Evolutionary conservation across 2,888 invertebrate species (phyloP).

Genomic region (Pilophorus perplexus): DNA sequence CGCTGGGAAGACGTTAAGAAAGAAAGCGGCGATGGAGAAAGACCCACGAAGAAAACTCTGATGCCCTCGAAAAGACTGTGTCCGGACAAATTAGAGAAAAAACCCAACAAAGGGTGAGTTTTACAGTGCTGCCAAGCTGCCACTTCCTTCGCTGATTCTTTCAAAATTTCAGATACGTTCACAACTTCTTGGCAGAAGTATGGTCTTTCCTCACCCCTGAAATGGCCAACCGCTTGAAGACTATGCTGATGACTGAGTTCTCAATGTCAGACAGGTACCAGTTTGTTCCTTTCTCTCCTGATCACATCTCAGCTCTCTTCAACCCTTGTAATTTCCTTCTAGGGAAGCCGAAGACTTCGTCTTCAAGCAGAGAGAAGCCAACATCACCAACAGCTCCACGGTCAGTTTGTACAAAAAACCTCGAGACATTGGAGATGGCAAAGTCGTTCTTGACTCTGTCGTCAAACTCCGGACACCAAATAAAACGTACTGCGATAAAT

Average conservation of each 20-base stretch:
- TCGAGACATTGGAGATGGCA: slow-evolving; percentile 14
- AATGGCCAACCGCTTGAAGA: slow-evolving; percentile 43
- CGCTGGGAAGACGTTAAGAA: too few species aligned
- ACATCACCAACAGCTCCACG: slow-evolving; percentile 27
- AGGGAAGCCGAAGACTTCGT: slow-evolving; percentile 44
- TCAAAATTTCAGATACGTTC: slow-evolving; percentile 44
- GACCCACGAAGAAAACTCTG: too few species aligned
- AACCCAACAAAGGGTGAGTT: too few species aligned
- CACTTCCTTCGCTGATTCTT: too few species aligned
- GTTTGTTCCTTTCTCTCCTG: too few species aligned
- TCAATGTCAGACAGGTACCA: slow-evolving; percentile 45
- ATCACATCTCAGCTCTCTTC: too few species aligned
- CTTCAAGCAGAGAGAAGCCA: slow-evolving; percentile 35
- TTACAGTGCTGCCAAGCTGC: too few species aligned
- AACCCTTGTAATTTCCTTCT: too few species aligned
- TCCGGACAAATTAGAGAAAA: too few species aligned
- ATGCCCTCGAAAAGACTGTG: too few species aligned
- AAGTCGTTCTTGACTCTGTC: background rate
- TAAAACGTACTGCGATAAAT: slow-evolving; percentile 12
- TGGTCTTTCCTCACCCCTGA: slow-evolving; percentile 45
- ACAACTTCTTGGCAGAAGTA: slow-evolving; percentile 45
- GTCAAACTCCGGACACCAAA: slow-evolving; percentile 16
- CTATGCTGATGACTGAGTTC: slow-evolving; percentile 45
- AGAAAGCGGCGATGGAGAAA: too few species aligned
- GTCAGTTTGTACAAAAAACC: slow-evolving; percentile 25